Evolutionary conservation across 2,888 invertebrate genomes (phyloP).

Genomic region (Polymixis flavicincta): DNA sequence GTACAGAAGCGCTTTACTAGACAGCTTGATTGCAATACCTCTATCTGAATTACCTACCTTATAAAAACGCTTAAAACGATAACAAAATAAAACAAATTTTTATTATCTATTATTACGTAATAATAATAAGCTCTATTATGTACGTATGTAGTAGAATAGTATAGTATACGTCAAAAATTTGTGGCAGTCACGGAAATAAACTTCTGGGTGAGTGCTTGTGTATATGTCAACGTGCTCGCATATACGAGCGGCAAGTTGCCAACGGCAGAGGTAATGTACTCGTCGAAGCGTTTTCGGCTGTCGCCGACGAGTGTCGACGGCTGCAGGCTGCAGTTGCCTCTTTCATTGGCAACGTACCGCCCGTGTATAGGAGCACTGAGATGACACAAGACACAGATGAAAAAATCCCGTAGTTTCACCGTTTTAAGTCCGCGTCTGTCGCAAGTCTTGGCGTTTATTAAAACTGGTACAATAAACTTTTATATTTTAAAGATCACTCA

Average conservation of each 20-base stretch:
- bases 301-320: no score
- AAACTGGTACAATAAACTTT: slow-evolving; percentile 14
- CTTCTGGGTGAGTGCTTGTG: not conserved
- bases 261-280: no score
- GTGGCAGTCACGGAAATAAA: slow-evolving; percentile 1
- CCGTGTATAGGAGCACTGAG: not conserved
- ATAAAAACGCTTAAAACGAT: not conserved
- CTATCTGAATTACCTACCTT: slow-evolving; percentile 1
- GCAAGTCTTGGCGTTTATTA: not conserved
- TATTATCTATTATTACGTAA: slow-evolving; percentile 9
- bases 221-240: no score
- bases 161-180: not conserved
- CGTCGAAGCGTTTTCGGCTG: no score
- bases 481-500: slow-evolving; percentile 35
- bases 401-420: not conserved
- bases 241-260: no score
- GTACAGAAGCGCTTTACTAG: not conserved
- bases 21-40: slow-evolving; percentile 28
- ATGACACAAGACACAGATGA: not conserved
- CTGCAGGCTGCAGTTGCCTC: no score
- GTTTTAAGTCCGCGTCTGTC: not conserved
- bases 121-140: slow-evolving; percentile 63
- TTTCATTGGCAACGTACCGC: no score
- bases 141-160: slow-evolving; percentile 55
- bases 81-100: slow-evolving; percentile 1